These are phyloP conservation scores for Lophochroa leadbeateri DNA, from an alignment of 2,113 vertebrate species.

Conservation along the genomic window DNA sequence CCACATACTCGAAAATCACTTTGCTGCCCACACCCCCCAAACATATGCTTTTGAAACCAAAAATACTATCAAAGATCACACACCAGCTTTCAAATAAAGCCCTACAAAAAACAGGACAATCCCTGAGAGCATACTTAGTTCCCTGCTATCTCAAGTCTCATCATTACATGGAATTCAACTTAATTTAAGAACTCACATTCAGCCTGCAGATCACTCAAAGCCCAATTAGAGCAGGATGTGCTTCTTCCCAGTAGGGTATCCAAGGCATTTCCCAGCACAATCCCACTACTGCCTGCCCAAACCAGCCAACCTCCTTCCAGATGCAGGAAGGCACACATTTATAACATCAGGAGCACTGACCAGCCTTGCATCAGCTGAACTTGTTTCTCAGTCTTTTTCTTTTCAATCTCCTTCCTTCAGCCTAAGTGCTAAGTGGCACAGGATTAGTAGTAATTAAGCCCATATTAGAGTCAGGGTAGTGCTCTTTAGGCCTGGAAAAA, in stretches of 20 bases:
- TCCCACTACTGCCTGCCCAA: accelerated
- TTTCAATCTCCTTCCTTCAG: not conserved
- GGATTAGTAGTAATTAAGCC: slow-evolving; percentile 48
- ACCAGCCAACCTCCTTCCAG: accelerated
- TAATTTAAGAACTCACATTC: not conserved
- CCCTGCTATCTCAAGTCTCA: not conserved
- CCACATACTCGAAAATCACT: not conserved
- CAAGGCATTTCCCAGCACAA: not conserved
- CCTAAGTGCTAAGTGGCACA: not conserved
- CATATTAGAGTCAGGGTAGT: not conserved
- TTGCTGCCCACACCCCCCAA: not conserved
- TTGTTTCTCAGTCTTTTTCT: not conserved
- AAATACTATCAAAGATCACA: not conserved
- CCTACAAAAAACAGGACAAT: not conserved
- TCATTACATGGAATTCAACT: not conserved
- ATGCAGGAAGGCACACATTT: accelerated
- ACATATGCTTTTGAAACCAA: not conserved
- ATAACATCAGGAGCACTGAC: not conserved
- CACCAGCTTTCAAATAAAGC: not conserved
- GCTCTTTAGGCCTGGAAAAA: slow-evolving; percentile 25
- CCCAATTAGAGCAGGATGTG: accelerated
- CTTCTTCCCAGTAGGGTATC: not conserved
- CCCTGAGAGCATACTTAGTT: not conserved
- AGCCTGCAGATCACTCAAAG: not conserved
- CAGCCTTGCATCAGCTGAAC: not conserved